Percentiles rank a stretch among this genome's conserved stretches.
Conservation (phyloP, 2,888 invertebrate genomes). For the Cyrtodaria siliqua region DNA sequence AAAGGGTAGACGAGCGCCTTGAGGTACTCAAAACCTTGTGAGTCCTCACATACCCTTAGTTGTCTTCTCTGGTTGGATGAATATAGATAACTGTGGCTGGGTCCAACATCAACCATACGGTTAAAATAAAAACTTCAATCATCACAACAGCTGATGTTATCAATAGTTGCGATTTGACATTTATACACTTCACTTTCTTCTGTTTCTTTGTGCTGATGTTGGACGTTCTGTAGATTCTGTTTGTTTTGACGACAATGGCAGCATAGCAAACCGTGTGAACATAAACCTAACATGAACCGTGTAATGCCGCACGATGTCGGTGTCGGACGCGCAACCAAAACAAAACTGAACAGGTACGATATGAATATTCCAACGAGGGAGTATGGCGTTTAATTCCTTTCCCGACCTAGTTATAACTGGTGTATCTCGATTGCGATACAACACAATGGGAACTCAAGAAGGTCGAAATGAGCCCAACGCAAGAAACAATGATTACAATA, state of each 20-base stretch:
- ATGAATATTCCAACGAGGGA: slow-evolving; percentile 87
- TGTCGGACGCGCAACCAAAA: slow-evolving; percentile 87
- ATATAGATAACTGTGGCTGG: slow-evolving; percentile 86
- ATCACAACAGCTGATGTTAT: slow-evolving; percentile 87
- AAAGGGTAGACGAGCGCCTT: slow-evolving; percentile 88
- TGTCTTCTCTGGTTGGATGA: slow-evolving; percentile 80
- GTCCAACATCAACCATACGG: slow-evolving; percentile 87
- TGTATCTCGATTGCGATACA: slow-evolving; percentile 87
- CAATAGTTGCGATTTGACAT: slow-evolving; percentile 86
- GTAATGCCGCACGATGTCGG: slow-evolving; percentile 87
- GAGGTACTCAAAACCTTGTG: slow-evolving; percentile 87
- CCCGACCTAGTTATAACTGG: slow-evolving; percentile 88
- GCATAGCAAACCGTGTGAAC: slow-evolving; percentile 88
- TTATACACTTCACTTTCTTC: slow-evolving; percentile 86
- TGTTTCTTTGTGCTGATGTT: slow-evolving; percentile 81
- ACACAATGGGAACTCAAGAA: slow-evolving; percentile 86
- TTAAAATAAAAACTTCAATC: slow-evolving; percentile 87
- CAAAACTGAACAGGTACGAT: slow-evolving; percentile 87
- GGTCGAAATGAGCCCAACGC: slow-evolving; percentile 86
- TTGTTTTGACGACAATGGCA: slow-evolving; percentile 88
- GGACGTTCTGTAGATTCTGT: slow-evolving; percentile 88
- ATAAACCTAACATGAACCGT: slow-evolving; percentile 87
- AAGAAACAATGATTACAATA: slow-evolving; percentile 83
- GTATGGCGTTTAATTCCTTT: slow-evolving; percentile 87
- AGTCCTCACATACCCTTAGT: slow-evolving; percentile 85